Conservation (phyloP, 2,888 invertebrate genomes). For the Hyposoter didymator region DNA sequence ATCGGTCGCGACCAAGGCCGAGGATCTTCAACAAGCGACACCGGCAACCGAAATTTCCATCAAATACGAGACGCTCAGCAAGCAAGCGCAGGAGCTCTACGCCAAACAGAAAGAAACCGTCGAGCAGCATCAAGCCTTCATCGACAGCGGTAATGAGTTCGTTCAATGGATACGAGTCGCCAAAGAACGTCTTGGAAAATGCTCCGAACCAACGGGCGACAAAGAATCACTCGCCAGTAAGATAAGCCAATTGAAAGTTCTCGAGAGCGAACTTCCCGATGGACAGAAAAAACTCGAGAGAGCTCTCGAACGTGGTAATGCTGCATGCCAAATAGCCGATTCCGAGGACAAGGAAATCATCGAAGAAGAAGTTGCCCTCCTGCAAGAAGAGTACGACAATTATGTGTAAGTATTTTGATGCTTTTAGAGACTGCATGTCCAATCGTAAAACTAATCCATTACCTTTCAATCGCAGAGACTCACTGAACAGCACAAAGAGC, state of each 20-base stretch:
- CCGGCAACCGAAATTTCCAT: conserved; percentile 96
- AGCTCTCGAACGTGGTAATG: conserved; percentile 93
- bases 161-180: conserved; percentile 96
- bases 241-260: conserved; percentile 93
- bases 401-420: conserved; percentile 87
- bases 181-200: conserved; percentile 95
- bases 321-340: conserved; percentile 93
- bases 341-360: conserved; percentile 95
- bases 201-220: conserved; percentile 96
- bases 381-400: conserved; percentile 96
- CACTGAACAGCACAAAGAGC: conserved; percentile 91
- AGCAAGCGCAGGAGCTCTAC: conserved; percentile 95
- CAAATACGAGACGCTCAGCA: conserved; percentile 95
- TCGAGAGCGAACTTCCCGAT: conserved; percentile 93
- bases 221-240: conserved; percentile 95
- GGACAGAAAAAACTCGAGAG: conserved; percentile 93
- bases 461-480: conserved; percentile 86
- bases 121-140: conserved; percentile 95
- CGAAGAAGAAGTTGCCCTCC: conserved; percentile 95
- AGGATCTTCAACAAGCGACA: conserved; percentile 95
- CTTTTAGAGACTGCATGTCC: background rate
- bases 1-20: conserved; percentile 96
- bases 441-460: background rate
- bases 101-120: conserved; percentile 95
- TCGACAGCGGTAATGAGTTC: conserved; percentile 96